These are phyloP conservation scores for Synergus umbraculus DNA, from an alignment of 2,888 invertebrate genomes.

Conservation along the genomic window DNA sequence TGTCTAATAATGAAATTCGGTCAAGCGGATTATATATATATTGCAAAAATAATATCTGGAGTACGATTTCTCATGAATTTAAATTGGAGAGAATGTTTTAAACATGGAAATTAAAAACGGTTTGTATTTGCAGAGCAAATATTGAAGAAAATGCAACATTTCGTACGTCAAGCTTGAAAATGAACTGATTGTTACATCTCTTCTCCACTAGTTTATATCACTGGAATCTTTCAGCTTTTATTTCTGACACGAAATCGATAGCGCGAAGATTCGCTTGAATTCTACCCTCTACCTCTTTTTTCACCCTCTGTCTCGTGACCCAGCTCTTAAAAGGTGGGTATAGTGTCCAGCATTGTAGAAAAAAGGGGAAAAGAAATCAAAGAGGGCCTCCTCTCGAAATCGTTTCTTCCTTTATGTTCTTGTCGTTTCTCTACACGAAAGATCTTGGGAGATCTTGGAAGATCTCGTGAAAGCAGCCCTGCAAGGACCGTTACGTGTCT, in stretches of 20 bases:
- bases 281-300: slow-evolving; percentile 9
- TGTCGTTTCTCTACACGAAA: slow-evolving; percentile 31
- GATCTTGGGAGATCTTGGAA: slow-evolving; percentile 10
- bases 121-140: too few species aligned
- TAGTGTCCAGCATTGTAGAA: slow-evolving; percentile 40
- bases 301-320: neutral
- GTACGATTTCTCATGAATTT: too few species aligned
- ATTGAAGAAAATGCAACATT: too few species aligned
- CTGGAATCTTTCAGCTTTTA: slow-evolving; percentile 27
- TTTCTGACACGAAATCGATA: slow-evolving; percentile 37
- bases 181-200: neutral
- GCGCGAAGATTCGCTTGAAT: slow-evolving; percentile 34
- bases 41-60: too few species aligned
- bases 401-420: slow-evolving; percentile 36
- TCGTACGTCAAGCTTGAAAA: too few species aligned
- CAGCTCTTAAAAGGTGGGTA: slow-evolving; percentile 12
- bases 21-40: too few species aligned
- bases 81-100: too few species aligned
- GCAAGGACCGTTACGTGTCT: slow-evolving; percentile 61
- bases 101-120: too few species aligned
- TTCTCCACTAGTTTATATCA: neutral
- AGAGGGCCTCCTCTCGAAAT: slow-evolving; percentile 33
- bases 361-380: slow-evolving; percentile 33
- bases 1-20: too few species aligned
- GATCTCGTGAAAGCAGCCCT: slow-evolving; percentile 38